Evolutionary conservation across 2,888 invertebrate species (phyloP), one percentile per base, ranked within the genome.

Genomic region (Limenitis arthemis): DNA sequence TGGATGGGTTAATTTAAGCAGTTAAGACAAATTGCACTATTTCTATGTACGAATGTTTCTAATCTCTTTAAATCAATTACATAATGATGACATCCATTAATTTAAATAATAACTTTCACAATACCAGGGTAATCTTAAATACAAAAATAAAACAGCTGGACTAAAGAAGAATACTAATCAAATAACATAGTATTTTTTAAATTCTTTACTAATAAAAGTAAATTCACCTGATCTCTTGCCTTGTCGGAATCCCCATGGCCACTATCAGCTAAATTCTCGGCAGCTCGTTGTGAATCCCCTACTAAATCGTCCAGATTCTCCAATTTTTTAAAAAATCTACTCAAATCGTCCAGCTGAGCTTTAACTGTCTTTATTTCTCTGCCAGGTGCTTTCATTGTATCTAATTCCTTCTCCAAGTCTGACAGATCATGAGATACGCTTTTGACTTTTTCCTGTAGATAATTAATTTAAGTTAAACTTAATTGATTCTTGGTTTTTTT

Each of bases 191-290:
- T 61, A 96, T 95, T 63, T 93, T 92, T 59, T 92, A 91, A 2
- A 98, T 86, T 3, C 89, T 88, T 55, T 94, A 93, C 53, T 94
- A 88, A 84, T 86, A 20, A 6, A 6, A 37, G 31, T 34, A 46
- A 34, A 34, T 65, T 62, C 38, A 89, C 91, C 86, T 97, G 95
- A 63, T 93, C 93, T 49, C 93, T 90, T 5, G 93, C 95, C 66
- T 93, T 94, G 1, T 91, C 90, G 0, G 94, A 91, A 61, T 97
- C 95, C 1, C 95, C 93, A 69, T 95, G 95, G 0, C 97, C 97
- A 53, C 92, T 92, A 62, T 95, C 93, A 1, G 94, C 92, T 37
- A 98, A 80, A 31, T 89, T 88, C 68, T 95, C 94, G 0, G 95
- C 94, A 0, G 91, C 89, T 28, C 88, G 82, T 29, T 93, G 92